phyloP scores from a whole-genome alignment of 2,797 vertebrate genomes.

The Pampus argenteus region DNA sequence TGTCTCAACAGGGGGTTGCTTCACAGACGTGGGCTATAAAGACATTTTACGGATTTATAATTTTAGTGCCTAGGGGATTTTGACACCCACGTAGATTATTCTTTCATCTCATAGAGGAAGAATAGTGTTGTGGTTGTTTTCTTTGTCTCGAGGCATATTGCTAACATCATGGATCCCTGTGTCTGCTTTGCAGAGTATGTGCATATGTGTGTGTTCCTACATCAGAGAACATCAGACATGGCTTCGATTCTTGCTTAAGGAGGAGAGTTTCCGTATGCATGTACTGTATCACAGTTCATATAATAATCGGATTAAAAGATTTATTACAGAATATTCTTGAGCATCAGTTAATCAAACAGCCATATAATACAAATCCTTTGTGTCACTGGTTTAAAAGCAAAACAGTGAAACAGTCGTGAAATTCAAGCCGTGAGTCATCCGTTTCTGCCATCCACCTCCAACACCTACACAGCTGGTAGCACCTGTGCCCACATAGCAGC shows the following conservation, averaged over 20 bases:
- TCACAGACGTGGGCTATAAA: constrained; percentile 29
- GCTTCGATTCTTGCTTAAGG: constrained; percentile 1
- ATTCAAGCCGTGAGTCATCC: constrained; percentile 47
- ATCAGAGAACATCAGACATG: constrained; percentile 19
- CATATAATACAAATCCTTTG: not conserved
- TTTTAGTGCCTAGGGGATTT: constrained; percentile 42
- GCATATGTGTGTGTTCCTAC: constrained; percentile 4
- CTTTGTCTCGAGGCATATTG: constrained; percentile 42
- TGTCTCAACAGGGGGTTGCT: constrained; percentile 31
- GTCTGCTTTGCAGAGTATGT: constrained; percentile 18
- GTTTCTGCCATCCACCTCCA: constrained; percentile 16
- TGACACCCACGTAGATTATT: constrained; percentile 35
- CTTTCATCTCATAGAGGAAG: constrained; percentile 28
- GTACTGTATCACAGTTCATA: not conserved
- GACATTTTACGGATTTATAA: constrained; percentile 48
- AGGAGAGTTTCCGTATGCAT: not conserved
- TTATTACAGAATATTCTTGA: not conserved
- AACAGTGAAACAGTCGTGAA: constrained; percentile 23
- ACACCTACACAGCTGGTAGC: constrained; percentile 46
- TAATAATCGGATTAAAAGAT: not conserved
- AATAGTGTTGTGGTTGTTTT: constrained; percentile 48
- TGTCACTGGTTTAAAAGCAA: constrained; percentile 20
- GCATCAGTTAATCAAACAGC: constrained; percentile 13
- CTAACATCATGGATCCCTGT: constrained; percentile 31
- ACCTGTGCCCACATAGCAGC: constrained; percentile 53